Base-by-base conservation (phyloP, 2,113 vertebrate species). In the Haemorhous mexicanus region DNA sequence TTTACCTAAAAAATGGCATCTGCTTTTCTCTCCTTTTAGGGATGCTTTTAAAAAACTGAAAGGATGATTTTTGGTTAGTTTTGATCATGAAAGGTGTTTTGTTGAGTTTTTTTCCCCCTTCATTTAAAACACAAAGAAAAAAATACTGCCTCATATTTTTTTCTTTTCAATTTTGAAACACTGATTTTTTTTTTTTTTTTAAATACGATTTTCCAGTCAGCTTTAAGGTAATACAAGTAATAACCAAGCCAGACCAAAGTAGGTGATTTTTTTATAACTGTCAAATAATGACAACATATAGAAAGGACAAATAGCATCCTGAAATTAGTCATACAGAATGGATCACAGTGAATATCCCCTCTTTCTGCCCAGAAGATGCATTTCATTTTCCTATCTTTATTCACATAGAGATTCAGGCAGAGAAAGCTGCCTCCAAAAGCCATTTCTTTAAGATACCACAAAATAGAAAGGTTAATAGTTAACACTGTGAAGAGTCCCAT, bases 391-490 rank as follows among this genome's bases (percentile, higher is more conserved):
- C 83, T 90, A 39, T 89, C 89, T 93, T 93, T 93, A 81, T 74
- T 93, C 76, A 89, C 61, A 56, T 47, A 90, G 20, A 78, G 39
- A 84, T 80, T 74, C 50, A 92, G 72, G 22, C 59, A 78, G 76
- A 77, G 33, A 86, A 92, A 90, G 47, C 55, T 86, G 44, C 47
- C 24, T 92, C 63, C 79, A 91, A 88, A 94, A 94, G 44, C 47
- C 41, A 58, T 93, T 97, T 96, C 79, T 95, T 86, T 78, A 90
- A 95, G 82, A 78, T 86, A 81, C 56, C 64, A 95, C 68, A 1
- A 93, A 94, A 95, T 81, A 95, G 88, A 93, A 96, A 96, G 90
- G 92, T 90, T 96, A 95, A 97, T 92, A 94, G 95, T 93, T 94
- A 95, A 86, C 0, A 0, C 68, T 84, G 68, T 55, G 78, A 93